Base-by-base conservation (phyloP, 2,113 vertebrate genomes). In the Pangasianodon gigas region DNA sequence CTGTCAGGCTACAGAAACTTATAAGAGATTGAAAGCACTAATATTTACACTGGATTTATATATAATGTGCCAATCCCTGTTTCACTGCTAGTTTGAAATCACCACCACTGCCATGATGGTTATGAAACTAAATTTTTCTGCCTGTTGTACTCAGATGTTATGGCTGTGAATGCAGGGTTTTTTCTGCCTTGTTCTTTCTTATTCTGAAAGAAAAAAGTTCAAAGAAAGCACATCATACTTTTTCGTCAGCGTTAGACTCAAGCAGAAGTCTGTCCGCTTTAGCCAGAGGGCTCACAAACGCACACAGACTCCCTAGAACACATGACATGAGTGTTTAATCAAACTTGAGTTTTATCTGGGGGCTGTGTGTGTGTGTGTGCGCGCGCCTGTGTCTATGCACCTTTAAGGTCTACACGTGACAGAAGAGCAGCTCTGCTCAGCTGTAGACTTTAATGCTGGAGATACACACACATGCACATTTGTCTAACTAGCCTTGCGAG, bases 271-370 rank as follows among this genome's bases (percentile, higher is more conserved):
- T 94, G 93, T 94, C 93, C 86, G 37, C 91, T 87, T 88, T 88
- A 92, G 92, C 95, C 93, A 87, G 92, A 89, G 94, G 95, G 94
- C 95, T 93, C 90, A 85, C 84, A 93, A 93, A 94, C 92, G 93
- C 91, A 94, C 94, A 89, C 91, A 90, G 88, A 91, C 94, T 94
- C 94, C 87, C 88, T 91, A 93, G 93, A 94, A 88, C 92, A 92
- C 90, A 94, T 95, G 94, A 96, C 94, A 95, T 93, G 93, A 95
- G 92, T 93, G 91, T 95, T 95, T 95, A 93, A 95, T 96, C 96
- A 96, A 93, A 94, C 92, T 71, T 92, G 91, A 88, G 56, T 90
- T 90, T 90, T 93, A 85, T 85, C 91, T 89, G n/a, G 24, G 83
- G 85, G 81, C 84, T 90, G 58, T 60, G 84, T 74, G 56, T 60